Evolutionary conservation across 2,797 vertebrate species (phyloP).

Genomic region (Spinus olivaceus): DNA sequence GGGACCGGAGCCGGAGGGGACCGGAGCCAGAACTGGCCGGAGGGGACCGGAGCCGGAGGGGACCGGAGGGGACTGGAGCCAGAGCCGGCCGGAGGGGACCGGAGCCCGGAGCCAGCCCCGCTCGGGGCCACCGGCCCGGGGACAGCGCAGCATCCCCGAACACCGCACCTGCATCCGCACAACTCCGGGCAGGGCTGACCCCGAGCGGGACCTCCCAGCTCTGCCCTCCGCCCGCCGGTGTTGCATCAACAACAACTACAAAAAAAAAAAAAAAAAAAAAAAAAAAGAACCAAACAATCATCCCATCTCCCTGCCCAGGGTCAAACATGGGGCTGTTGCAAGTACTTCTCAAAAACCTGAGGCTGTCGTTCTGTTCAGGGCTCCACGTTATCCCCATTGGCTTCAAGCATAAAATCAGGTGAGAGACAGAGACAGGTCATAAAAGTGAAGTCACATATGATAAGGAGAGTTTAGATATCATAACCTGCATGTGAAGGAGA

Average conservation of each 20-base stretch:
- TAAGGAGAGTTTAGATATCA: slow-evolving; percentile 46
- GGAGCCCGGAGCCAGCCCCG: background rate
- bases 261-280: background rate
- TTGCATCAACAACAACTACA: background rate
- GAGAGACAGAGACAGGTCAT: background rate
- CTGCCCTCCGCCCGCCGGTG: background rate
- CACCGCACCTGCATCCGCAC: accelerated
- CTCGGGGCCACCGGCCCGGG: background rate
- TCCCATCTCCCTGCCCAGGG: background rate
- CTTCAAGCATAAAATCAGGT: slow-evolving; percentile 24
- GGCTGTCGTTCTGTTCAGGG: background rate
- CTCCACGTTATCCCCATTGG: background rate
- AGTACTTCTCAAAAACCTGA: background rate
- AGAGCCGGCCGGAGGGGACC: too few relatives aligned
- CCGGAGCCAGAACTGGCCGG: too few relatives aligned
- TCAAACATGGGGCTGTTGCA: background rate
- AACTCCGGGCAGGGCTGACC: background rate
- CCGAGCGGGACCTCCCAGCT: background rate
- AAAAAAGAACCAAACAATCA: too few relatives aligned
- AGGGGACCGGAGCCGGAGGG: background rate
- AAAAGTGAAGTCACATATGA: background rate
- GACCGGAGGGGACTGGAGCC: too few relatives aligned
- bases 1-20: too few relatives aligned
- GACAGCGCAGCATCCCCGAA: background rate
- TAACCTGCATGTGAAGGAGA: background rate